These are phyloP conservation scores for Catostomus latipinnis DNA, from an alignment of 2,797 vertebrate species.

Conservation along the genomic window DNA sequence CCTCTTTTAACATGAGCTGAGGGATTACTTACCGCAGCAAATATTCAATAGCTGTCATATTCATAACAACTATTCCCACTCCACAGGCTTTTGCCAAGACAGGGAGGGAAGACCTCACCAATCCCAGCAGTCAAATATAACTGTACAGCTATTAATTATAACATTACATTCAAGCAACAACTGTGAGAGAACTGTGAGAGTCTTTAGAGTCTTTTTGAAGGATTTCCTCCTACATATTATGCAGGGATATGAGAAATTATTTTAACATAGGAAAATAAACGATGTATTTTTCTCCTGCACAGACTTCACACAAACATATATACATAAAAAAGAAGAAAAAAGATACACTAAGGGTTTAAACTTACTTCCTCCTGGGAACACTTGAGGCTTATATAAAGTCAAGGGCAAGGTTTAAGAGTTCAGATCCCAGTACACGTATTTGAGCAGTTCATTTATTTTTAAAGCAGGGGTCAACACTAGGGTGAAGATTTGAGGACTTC, in stretches of 20 bases:
- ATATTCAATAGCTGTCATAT: constrained; percentile 19
- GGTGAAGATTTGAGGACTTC: constrained; percentile 14
- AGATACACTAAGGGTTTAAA: constrained; percentile 5
- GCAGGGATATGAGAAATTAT: too few relatives aligned
- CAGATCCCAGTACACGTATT: constrained; percentile 2
- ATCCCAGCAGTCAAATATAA: constrained; percentile 23
- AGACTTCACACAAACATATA: not conserved
- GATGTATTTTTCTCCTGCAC: too few relatives aligned
- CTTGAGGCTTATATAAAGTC: not conserved
- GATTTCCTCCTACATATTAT: too few relatives aligned
- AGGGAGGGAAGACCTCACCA: constrained; percentile 42
- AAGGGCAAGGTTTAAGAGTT: not conserved
- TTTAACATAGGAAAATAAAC: too few relatives aligned
- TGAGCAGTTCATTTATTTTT: constrained; percentile 15
- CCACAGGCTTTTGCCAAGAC: constrained; percentile 35
- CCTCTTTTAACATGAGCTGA: constrained; percentile 42
- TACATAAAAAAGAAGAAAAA: not conserved
- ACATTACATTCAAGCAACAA: constrained; percentile 32
- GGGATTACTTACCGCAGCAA: constrained; percentile 45
- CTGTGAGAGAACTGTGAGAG: not conserved
- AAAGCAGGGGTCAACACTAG: constrained; percentile 17
- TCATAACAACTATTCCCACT: constrained; percentile 47
- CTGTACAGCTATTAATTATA: constrained; percentile 52
- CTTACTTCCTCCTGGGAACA: constrained; percentile 17
- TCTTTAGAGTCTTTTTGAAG: too few relatives aligned